These are phyloP conservation scores for Nomada goodeniana DNA, from an alignment of 2,888 invertebrate genomes.

Conservation along the genomic window DNA sequence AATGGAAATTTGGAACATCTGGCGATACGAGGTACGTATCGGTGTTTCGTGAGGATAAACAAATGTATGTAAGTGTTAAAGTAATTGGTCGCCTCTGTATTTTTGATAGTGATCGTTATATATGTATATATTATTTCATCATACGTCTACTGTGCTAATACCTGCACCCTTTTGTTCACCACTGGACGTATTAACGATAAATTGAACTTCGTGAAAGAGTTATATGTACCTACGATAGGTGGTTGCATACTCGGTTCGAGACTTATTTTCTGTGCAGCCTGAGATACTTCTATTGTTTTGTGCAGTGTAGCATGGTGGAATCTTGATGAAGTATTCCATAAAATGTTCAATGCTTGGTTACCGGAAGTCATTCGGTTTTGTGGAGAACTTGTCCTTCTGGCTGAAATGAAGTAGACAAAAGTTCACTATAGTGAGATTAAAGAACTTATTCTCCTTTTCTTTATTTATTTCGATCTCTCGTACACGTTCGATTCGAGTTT, in stretches of 20 bases:
- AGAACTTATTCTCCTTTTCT: background rate
- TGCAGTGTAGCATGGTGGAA: slow-evolving; percentile 9
- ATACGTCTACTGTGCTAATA: too few species aligned
- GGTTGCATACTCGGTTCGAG: background rate
- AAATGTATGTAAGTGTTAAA: too few species aligned
- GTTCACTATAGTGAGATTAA: background rate
- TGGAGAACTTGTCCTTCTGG: background rate
- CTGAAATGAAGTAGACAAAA: background rate
- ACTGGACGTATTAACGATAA: too few species aligned
- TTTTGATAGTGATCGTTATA: background rate
- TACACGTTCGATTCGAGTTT: background rate
- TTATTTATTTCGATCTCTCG: background rate
- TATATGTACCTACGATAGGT: background rate
- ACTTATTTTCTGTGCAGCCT: background rate
- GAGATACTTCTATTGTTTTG: slow-evolving; percentile 7
- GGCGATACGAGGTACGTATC: background rate
- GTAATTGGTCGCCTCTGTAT: background rate
- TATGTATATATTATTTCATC: too few species aligned
- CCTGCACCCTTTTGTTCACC: too few species aligned
- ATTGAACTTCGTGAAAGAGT: background rate
- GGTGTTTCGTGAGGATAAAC: too few species aligned
- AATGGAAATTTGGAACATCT: too few species aligned
- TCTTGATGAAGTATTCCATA: slow-evolving; percentile 22
- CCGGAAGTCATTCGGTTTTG: slow-evolving; percentile 1
- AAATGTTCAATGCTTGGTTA: slow-evolving; percentile 13